Evolutionary conservation across 2,888 invertebrate species (phyloP), one percentile per base, ranked within the genome.

Genomic region (Erynnis tages): DNA sequence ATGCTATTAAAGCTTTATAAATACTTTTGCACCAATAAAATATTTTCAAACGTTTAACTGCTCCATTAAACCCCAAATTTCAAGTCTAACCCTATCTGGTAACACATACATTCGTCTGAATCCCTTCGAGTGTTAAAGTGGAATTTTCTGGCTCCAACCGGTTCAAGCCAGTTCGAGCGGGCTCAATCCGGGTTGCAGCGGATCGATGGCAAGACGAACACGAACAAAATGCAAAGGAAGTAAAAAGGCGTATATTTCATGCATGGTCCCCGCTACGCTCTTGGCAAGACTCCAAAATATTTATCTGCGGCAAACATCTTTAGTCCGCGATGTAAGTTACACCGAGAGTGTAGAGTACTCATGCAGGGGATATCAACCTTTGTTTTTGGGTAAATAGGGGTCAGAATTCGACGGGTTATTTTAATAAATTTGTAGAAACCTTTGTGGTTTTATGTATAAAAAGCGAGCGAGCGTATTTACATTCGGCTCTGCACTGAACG

Each of bases 201-300:
- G 54, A 57, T 58, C 60, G 59, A 56, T 52, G 43, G 40, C 43
- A 54, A 55, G 43, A 60, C 55, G 48, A 53, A 60, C 57, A 57
- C 50, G 55, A 53, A 56, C 57, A 60, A 57, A 53, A 53, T 53
- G 53, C 53, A 53, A 56, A 53, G 45, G 48, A 62, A 58, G 56
- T 63, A 55, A 63, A 62, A 63, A 59, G 59, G 55, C 56, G 50
- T 60, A 62, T 61, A 62, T 62, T 58, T 62, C 62, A 62, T 59
- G 54, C 50, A 55, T 50, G 57, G 54, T 57, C 54, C 54, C 53
- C 57, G 55, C 56, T 58, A 57, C 53, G 55, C 59, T 58, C 54
- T 54, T 64, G 62, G 62, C 59, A 23, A 43, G 53, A 46, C 25
- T 53, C 64, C 62, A 62, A 61, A 60, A 59, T 62, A 58, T 63